phyloP scores from a whole-genome alignment of 1,140 invertebrate species.

The Brachionus manjavacas region DNA sequence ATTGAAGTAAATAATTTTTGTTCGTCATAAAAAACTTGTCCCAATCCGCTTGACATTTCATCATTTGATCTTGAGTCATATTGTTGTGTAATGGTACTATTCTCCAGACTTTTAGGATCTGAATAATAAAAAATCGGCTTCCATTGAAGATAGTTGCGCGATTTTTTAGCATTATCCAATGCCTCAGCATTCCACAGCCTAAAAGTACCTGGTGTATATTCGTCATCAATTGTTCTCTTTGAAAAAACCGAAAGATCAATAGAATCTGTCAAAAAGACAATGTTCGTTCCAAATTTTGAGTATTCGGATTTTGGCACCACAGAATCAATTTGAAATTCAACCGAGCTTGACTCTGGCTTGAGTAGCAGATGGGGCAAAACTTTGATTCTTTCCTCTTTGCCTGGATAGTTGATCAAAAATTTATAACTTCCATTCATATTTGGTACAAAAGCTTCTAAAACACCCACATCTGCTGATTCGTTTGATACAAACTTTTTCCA shows the following conservation, averaged over 20 bases:
- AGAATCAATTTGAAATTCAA: slow-evolving; percentile 35
- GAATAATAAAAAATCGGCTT: slow-evolving; percentile 38
- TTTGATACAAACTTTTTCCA: slow-evolving; percentile 30
- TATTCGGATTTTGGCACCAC: not conserved
- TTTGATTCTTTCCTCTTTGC: slow-evolving; percentile 3
- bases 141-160: slow-evolving; percentile 29
- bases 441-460: not conserved
- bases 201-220: slow-evolving; percentile 37
- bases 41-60: not conserved
- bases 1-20: not conserved
- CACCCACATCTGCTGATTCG: not conserved
- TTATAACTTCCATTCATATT: not conserved
- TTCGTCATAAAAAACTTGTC: slow-evolving; percentile 9
- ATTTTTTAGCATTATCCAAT: not conserved
- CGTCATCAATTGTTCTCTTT: slow-evolving; percentile 33
- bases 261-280: not conserved
- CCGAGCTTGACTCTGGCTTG: slow-evolving; percentile 14
- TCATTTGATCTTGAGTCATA: slow-evolving; percentile 14
- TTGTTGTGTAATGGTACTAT: slow-evolving; percentile 35
- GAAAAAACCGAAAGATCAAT: not conserved
- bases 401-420: slow-evolving; percentile 1
- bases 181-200: slow-evolving; percentile 17
- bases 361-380: slow-evolving; percentile 5
- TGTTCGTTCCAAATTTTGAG: slow-evolving; percentile 30
- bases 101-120: slow-evolving; percentile 25